Percentiles rank a stretch among this genome's conserved stretches.
phyloP scores from a whole-genome alignment of 2,797 vertebrate species.

The Sciurus carolinensis region DNA sequence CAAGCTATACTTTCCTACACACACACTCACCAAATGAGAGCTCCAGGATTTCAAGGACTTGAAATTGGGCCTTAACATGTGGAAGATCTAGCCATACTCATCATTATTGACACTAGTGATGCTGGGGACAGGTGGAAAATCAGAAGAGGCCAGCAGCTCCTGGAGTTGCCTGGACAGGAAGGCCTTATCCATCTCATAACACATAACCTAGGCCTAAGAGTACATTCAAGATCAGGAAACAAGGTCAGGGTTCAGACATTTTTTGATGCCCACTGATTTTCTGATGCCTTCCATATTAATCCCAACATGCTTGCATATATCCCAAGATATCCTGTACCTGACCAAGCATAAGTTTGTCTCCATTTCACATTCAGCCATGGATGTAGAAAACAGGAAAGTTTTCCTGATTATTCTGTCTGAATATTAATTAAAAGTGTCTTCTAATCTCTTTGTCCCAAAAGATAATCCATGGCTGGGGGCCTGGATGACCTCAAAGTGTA shows the following conservation, averaged over 20 bases:
- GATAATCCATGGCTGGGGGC: background rate
- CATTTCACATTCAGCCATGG: slow-evolving; percentile 47
- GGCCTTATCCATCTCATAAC: slow-evolving; percentile 70
- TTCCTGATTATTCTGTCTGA: background rate
- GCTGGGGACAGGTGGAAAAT: slow-evolving; percentile 82
- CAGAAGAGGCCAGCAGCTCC: slow-evolving; percentile 79
- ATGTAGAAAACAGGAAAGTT: background rate
- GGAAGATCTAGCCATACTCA: slow-evolving; percentile 87
- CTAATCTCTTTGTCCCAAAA: background rate
- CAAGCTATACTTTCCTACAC: background rate
- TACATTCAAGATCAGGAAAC: slow-evolving; percentile 70
- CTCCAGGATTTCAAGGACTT: accelerated
- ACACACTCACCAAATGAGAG: too few species aligned
- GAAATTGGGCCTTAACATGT: slow-evolving; percentile 77
- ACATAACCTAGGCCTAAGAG: too few species aligned
- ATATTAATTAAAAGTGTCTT: background rate
- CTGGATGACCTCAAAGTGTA: background rate
- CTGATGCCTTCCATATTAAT: too few species aligned
- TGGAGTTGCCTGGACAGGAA: slow-evolving; percentile 80
- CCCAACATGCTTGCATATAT: background rate
- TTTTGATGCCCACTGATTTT: too few species aligned
- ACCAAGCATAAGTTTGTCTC: background rate
- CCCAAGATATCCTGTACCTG: slow-evolving; percentile 61
- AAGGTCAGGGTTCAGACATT: background rate
- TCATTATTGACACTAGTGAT: slow-evolving; percentile 87